Conservation (phyloP, 2,797 vertebrate genomes). For the Numenius phaeopus region DNA sequence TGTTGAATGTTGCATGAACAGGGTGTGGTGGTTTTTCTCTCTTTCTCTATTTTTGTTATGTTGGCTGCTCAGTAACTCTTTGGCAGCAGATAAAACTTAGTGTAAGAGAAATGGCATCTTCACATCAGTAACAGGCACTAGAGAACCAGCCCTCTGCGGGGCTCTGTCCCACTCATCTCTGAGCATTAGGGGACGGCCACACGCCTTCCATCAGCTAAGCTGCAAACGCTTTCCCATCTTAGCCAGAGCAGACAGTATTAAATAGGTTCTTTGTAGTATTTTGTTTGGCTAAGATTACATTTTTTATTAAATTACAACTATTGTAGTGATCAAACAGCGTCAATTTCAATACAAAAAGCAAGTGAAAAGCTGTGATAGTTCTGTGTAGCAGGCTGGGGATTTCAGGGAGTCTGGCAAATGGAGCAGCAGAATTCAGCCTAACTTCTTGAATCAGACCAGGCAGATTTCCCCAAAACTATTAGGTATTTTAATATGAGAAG, state of each 20-base stretch:
- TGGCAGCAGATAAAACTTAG: not conserved
- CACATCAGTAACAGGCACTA: not conserved
- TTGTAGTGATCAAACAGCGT: not conserved
- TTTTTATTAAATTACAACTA: not conserved
- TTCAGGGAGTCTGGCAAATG: not conserved
- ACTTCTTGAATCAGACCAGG: not conserved
- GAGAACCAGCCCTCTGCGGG: not conserved
- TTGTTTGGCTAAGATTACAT: not conserved
- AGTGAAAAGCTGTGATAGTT: not conserved
- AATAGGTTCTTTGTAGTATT: not conserved
- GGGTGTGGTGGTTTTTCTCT: not conserved
- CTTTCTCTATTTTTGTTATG: not conserved
- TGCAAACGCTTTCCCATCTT: not conserved
- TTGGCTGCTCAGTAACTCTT: not conserved
- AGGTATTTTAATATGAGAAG: not conserved
- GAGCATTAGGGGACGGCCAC: not conserved
- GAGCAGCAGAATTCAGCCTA: not conserved
- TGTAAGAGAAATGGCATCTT: not conserved
- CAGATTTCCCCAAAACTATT: not conserved
- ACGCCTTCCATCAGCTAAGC: not conserved
- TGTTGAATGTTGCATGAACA: not conserved
- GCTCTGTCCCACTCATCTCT: not conserved
- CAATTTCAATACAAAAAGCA: not conserved
- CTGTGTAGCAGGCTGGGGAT: not conserved
- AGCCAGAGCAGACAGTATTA: not conserved